Evolutionary conservation across 1,140 invertebrate genomes (phyloP), one percentile per base, ranked within the genome.

Genomic region (Metaphire vulgaris): DNA sequence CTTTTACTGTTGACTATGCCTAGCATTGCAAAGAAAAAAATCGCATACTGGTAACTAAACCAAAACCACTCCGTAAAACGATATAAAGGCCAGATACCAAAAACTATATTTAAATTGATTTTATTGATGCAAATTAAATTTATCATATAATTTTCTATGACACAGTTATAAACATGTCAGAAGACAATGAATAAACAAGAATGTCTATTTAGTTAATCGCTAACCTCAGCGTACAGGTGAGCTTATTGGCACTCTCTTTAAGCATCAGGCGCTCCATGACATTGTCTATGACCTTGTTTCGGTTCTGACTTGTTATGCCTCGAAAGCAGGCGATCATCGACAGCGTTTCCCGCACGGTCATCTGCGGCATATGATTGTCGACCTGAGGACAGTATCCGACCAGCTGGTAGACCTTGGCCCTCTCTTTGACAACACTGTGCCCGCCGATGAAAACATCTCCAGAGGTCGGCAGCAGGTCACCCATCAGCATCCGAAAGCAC

Each of bases 341-440:
- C 12, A 86, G 76, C 15, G 81, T 85, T 83, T 95, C 93, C n/a
- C 90, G 85, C 0, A 82, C 75, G 0, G 81, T 85, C 70, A 85
- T 78, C 15, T 76, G 74, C 26, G 83, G 82, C 82, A 82, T 86
- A 66, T 87, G 75, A 21, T 85, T 80, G 81, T 87, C 85, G 75
- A 83, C 81, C 77, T 87, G 87, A 0, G 86, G 85, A 79, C 86
- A 87, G 78, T 81, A 85, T 15, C 85, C 86, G 67, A 87, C 78
- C 32, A 79, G 33, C 69, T 79, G 31, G 6, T 56, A 64, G 76
- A 34, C 12, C 86, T 88, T 28, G 31, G 67, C 2, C 28, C 41
- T 28, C 26, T 41, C 33, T 29, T 16, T 33, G 14, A 56, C 30
- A 14, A 74, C 33, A 1, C 28, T 56, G 16, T 81, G 70, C 6